phyloP scores from a whole-genome alignment of 2,888 invertebrate genomes.

The Tenodera sinensis region DNA sequence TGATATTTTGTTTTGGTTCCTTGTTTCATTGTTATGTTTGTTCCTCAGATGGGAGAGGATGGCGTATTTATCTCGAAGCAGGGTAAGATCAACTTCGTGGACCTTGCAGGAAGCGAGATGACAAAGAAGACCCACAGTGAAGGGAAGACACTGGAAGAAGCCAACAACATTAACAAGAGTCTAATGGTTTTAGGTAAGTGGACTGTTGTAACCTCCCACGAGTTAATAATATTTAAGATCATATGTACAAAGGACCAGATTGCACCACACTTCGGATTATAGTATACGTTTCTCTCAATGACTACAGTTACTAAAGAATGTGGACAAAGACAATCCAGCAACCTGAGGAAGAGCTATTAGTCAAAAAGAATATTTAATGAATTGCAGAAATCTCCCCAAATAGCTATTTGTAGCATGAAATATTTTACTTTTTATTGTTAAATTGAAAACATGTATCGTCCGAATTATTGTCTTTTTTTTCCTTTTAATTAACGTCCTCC shows the following conservation, averaged over 20 bases:
- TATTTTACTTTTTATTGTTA: no score
- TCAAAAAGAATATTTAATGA: no score
- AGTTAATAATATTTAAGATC: neutral
- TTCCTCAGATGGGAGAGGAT: constrained; percentile 52
- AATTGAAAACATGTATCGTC: no score
- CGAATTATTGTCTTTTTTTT: no score
- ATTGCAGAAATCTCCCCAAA: no score
- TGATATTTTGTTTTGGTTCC: no score
- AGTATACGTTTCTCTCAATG: neutral
- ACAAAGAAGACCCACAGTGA: constrained; percentile 86
- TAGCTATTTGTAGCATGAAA: no score
- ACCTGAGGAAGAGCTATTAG: no score
- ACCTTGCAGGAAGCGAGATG: constrained; percentile 95
- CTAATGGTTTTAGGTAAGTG: constrained; percentile 82
- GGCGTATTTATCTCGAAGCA: constrained; percentile 85
- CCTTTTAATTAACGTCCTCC: no score
- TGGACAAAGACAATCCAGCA: no score
- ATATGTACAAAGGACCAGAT: neutral
- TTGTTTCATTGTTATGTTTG: neutral
- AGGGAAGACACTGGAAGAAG: constrained; percentile 86
- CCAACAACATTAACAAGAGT: constrained; percentile 94
- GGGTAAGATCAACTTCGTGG: constrained; percentile 94
- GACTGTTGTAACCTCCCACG: neutral
- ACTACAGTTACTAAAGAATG: neutral
- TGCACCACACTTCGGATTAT: neutral